These are phyloP conservation scores for Drosophila setifemur DNA, from an alignment of 1,140 invertebrate genomes.

Conservation along the genomic window DNA sequence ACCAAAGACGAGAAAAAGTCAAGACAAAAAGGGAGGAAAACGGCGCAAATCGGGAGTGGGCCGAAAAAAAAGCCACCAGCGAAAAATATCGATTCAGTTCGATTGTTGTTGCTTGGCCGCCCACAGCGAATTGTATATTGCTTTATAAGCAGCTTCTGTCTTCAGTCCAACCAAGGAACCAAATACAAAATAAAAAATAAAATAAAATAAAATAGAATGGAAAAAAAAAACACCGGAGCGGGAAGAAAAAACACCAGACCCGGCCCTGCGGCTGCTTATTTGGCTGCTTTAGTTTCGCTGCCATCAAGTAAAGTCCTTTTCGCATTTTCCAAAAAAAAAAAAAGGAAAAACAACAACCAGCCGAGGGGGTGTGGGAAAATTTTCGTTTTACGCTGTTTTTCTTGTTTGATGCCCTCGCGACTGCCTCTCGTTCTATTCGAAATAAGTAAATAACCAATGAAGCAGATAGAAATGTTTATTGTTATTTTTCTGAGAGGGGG, in stretches of 20 bases:
- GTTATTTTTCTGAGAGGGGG: constrained; percentile 64
- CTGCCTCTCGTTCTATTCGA: background rate
- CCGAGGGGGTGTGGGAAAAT: constrained; percentile 20
- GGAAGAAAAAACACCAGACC: constrained; percentile 27
- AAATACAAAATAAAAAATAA: background rate
- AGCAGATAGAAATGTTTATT: constrained; percentile 81
- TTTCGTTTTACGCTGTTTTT: constrained; percentile 66
- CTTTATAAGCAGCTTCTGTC: constrained; percentile 74
- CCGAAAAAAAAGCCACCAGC: constrained; percentile 17
- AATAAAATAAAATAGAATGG: background rate
- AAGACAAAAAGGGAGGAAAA: constrained; percentile 18
- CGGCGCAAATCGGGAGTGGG: background rate
- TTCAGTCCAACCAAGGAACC: constrained; percentile 6
- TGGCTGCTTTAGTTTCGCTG: constrained; percentile 40
- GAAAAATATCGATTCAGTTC: constrained; percentile 71
- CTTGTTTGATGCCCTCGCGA: constrained; percentile 49
- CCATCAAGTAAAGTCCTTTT: constrained; percentile 34
- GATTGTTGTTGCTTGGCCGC: constrained; percentile 41
- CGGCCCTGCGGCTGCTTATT: constrained; percentile 46
- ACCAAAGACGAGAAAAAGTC: constrained; percentile 41
- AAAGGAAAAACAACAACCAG: background rate
- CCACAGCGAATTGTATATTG: constrained; percentile 55
- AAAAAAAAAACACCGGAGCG: background rate
- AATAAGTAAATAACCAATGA: constrained; percentile 75
- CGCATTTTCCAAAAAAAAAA: background rate